A percentile compares a stretch with the other conserved stretches of the same genome.
phyloP scores from a whole-genome alignment of 1,140 invertebrate species.

The Megalonaias nervosa region DNA sequence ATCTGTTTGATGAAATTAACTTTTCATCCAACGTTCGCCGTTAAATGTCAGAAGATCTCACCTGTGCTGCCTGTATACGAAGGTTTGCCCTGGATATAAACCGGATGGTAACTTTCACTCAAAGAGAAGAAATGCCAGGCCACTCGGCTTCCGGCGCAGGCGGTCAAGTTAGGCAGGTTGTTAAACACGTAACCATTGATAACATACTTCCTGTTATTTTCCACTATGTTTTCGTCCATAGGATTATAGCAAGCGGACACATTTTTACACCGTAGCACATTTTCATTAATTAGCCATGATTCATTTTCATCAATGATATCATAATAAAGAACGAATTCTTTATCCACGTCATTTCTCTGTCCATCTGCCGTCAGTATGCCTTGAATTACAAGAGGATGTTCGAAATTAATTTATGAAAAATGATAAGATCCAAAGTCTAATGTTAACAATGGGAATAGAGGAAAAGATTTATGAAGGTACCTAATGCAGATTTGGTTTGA shows the following conservation, averaged over 20 bases:
- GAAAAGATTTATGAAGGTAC: too few species aligned
- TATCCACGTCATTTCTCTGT: constrained; percentile 37
- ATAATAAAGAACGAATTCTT: constrained; percentile 55
- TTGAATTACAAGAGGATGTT: too few species aligned
- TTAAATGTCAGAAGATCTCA: not conserved
- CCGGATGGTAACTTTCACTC: constrained; percentile 26
- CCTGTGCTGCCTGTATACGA: constrained; percentile 23
- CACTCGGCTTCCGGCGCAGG: constrained; percentile 20
- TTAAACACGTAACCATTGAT: constrained; percentile 18
- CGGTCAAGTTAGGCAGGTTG: constrained; percentile 17
- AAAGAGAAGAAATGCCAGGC: constrained; percentile 35
- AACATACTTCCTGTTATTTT: not conserved
- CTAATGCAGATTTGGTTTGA: too few species aligned
- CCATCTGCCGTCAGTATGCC: not conserved
- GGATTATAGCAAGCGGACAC: constrained; percentile 10
- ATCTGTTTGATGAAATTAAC: too few species aligned
- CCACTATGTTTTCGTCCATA: constrained; percentile 24
- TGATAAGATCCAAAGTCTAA: too few species aligned
- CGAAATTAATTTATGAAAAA: too few species aligned
- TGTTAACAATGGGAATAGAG: too few species aligned
- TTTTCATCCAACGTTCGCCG: too few species aligned
- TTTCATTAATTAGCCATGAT: constrained; percentile 56
- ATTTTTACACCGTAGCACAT: constrained; percentile 28
- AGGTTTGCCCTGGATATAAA: constrained; percentile 31
- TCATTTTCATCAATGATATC: constrained; percentile 49